Evolutionary conservation across 2,888 invertebrate genomes (phyloP), one percentile per base, ranked within the genome.

Genomic region (Tryphoninae sp.): DNA sequence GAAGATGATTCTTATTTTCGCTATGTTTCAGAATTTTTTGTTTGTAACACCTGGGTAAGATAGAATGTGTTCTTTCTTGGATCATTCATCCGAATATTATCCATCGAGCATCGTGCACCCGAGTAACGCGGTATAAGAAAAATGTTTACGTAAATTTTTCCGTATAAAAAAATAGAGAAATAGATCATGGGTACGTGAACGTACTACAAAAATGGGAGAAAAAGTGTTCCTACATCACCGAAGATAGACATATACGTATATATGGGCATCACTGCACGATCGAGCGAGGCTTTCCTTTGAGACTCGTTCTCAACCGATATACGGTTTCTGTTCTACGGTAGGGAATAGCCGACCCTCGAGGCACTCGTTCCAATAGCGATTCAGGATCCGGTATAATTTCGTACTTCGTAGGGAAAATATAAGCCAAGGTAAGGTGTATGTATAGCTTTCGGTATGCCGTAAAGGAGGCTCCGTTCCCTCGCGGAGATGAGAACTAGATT

Each of bases 401-500:
- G 53, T 71, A 61, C 45, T 72, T 62, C 67, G 67, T 72, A 68
- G 55, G 67, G 62, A 76, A 80, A 80, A 76, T 72, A 72, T 67
- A 33, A 51, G 61, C 53, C 40, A 69, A 65, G 65, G 40, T 62
- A 59, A 58, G 55, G 26, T 33, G 33, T 33, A 33, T 33, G 4
- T 33, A 71, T 58, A 71, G 67, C 45, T 45, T 51, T 67, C 19
- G 65, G 65, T 61, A 45, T 59, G 42, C 67, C 51, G 26, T 61
- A 65, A 67, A 72, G 58, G 53, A 65, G 59, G 64, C 23, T 33
- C 67, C 40, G 58, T 80, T 76, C 65, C 64, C 53, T 76, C 45
- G 33, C 76, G 67, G 55, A 76, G 67, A 80, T 77, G 72, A 67
- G 65, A 72, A 67, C 59, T 67, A 42, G 72, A 76, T 80, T 80